Evolutionary conservation across 2,113 vertebrate genomes (phyloP), one percentile per base, ranked within the genome.

Genomic region (Ascaphus truei): DNA sequence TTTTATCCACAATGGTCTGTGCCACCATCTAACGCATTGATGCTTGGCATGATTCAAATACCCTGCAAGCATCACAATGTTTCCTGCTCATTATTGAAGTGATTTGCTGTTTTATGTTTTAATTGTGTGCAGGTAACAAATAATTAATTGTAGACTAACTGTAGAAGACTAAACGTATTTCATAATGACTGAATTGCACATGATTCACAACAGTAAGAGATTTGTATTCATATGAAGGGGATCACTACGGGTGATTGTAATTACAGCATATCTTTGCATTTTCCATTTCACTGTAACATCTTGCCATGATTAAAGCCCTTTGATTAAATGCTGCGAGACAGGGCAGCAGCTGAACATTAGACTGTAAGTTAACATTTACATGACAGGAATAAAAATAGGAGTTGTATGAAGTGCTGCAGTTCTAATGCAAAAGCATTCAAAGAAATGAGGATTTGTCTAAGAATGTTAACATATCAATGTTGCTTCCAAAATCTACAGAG

Each of bases 291-390:
- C 62, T 20, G 47, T 65, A 53, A 65, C 33, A 53, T 39, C 48
- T 53, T 53, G 48, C 62, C 62, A 41, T 36, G 25, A 53, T 65
- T 50, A 39, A 34, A 39, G 25, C 36, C 34, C 48, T 65, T 27
- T 65, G 62, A 65, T 65, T 50, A 65, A 65, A 65, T 23, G 25
- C 62, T 29, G 48, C 47, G 25, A 65, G 48, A 41, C 48, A 53
- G 62, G 62, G 51, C 31, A 20, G 62, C 47, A 18, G 33, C 48
- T 20, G 25, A 7, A 6, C 36, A n/a, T n/a, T 26, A 30, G 10
- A 53, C 30, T 27, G 31, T 7, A 52, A 64, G 62, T 22, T 64
- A n/a, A n/a, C 16, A 33, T 52, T 37, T 41, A 34, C 62, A 53
- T 65, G 62, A 65, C 62, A 20, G 33, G 62, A 65, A 65, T 65